Base-by-base conservation (phyloP, 2,888 invertebrate species). In the Megaustenia siamemsis region DNA sequence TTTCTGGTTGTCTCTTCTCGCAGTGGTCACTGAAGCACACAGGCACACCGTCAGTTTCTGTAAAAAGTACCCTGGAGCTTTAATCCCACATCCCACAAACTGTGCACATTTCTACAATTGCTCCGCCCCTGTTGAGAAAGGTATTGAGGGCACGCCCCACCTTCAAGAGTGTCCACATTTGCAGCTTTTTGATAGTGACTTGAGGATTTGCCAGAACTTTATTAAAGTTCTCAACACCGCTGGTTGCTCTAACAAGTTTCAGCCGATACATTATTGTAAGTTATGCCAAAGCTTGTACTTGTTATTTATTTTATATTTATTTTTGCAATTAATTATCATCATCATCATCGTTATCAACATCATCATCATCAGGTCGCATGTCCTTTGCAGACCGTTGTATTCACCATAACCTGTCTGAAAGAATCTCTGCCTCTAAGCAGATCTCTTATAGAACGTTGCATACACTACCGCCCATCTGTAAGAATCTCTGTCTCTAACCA, bases 21-120 rank as follows among this genome's bases (percentile, higher is more conserved):
- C 83, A 86, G 86, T 86, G 75, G 45, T 83, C 6, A 28, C 28
- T 1, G 38, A 60, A 2, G 56, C 80, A 35, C 53, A 75, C 10
- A 40, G 43, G 5, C n/a, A 75, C 45, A 79, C 90, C 0, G 87
- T 85, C 21, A 63, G 69, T 4, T 90, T 89, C 69, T 91, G 91
- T 76, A 53, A 69, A 24, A 86, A 88, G 35, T 86, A 90, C 76
- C 90, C 90, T 0, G 83, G 77, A 28, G 88, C 90, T 4, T 76
- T 87, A 40, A 88, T 90, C 78, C 89, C 89, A 32, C 89, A 88
- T 76, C 89, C 89, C 0, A 88, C 88, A 18, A 88, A 90, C 81
- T 91, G 91, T 81, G 90, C 91, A 4, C 89, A 89, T 68, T 91
- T 88, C 83, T 91, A 89, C 85, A 90, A 91, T 83, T 91, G 91